Evolutionary conservation across 2,888 invertebrate species (phyloP), one percentile per base, ranked within the genome.

Genomic region (Macrostomum cliftonense): DNA sequence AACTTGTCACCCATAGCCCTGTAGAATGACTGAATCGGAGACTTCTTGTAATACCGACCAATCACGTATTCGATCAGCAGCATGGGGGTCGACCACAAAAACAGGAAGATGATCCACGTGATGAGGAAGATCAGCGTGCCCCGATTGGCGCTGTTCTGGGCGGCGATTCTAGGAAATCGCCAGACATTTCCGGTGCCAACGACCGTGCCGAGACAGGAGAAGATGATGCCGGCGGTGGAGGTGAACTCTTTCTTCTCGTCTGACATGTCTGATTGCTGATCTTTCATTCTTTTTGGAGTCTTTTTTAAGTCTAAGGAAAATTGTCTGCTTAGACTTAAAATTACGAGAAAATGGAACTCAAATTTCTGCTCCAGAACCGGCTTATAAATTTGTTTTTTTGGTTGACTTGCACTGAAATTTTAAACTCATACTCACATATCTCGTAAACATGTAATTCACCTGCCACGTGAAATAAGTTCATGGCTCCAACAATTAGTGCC

Each of bases 161-260:
- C 64, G 2, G 62, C 59, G 37, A 65, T 61, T 40, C 64, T 55
- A 0, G 64, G 63, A 47, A 64, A 65, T 14, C 65, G 53, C 65
- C 65, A 65, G 21, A 65, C 61, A 51, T 65, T 65, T 36, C 64
- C 65, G 7, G 65, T 64, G 1, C 65, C 65, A 0, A 64, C 59
- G 28, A 64, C 60, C 53, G 62, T 61, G 2, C 64, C 65, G 46
- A 65, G 55, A 45, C 62, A 63, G 12, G 63, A 60, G 39, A 61
- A 37, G 2, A 51, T 38, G 20, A 51, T 46, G 5, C 51, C 51
- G 13, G 43, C n/a, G 7, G 43, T 17, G 13, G 43, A 53, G 14
- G 37, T 43, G 39, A 51, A 51, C 46, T 45, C 14, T 11, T 37
- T 37, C n/a, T 21, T 21, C 39, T 45, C 37, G 2, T 21, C 45